These are phyloP conservation scores for Monopterus albus DNA, from an alignment of 2,113 vertebrate genomes.

Conservation along the genomic window DNA sequence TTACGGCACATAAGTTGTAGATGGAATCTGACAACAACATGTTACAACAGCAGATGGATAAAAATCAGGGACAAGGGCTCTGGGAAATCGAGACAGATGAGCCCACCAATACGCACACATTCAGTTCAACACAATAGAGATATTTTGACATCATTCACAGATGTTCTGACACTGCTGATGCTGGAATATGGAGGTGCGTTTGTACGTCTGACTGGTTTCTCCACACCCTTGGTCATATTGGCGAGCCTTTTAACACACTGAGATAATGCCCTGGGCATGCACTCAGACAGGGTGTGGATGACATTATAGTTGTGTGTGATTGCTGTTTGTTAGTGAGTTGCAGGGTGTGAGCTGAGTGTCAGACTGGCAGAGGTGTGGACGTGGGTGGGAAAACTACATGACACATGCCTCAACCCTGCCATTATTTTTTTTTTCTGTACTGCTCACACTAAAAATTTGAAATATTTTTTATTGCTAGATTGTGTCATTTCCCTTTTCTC, in stretches of 20 bases:
- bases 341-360: slow-evolving; percentile 32
- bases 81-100: slow-evolving; percentile 13
- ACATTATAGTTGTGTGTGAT: slow-evolving; percentile 28
- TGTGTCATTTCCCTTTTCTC: slow-evolving; percentile 1
- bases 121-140: background rate
- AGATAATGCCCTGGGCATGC: slow-evolving; percentile 47
- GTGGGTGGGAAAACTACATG: slow-evolving; percentile 16
- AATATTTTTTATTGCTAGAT: background rate
- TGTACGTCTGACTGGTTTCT: slow-evolving; percentile 22
- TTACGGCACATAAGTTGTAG: slow-evolving; percentile 8
- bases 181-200: slow-evolving; percentile 19
- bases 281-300: slow-evolving; percentile 67
- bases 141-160: slow-evolving; percentile 14
- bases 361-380: slow-evolving; percentile 35
- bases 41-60: slow-evolving; percentile 31
- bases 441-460: slow-evolving; percentile 8
- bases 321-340: slow-evolving; percentile 41
- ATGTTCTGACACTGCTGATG: slow-evolving; percentile 5
- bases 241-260: slow-evolving; percentile 46
- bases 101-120: background rate
- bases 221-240: slow-evolving; percentile 23
- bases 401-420: slow-evolving; percentile 14
- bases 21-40: slow-evolving; percentile 18
- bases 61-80: slow-evolving; percentile 19
- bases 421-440: slow-evolving; percentile 16